Evolutionary conservation across 1,140 invertebrate genomes (phyloP).

Genomic region (Drosophila setifemur): DNA sequence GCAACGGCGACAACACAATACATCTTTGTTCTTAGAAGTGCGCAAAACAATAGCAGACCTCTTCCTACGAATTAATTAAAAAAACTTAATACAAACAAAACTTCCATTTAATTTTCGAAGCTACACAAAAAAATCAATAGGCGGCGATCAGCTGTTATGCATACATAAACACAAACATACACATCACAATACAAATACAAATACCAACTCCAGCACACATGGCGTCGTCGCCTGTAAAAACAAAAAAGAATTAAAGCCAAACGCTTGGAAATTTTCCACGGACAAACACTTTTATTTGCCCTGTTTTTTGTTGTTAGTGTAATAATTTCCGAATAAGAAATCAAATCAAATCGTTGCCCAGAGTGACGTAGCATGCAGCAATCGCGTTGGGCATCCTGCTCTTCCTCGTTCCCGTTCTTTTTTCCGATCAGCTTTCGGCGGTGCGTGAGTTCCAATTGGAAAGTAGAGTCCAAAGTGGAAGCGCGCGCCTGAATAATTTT

Average conservation of each 20-base stretch:
- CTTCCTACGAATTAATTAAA: too few relatives aligned
- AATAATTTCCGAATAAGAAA: constrained; percentile 25
- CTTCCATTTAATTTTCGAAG: too few relatives aligned
- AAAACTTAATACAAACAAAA: too few relatives aligned
- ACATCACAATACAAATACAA: neutral
- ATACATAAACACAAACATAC: constrained; percentile 15
- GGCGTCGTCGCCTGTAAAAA: constrained; percentile 23
- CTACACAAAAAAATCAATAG: constrained; percentile 65
- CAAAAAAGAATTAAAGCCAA: too few relatives aligned
- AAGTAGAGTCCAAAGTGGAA: constrained; percentile 57
- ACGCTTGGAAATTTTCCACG: constrained; percentile 65
- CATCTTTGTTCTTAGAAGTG: constrained; percentile 28
- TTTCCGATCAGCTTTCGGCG: constrained; percentile 41
- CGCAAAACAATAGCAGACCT: constrained; percentile 13
- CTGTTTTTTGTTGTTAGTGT: constrained; percentile 23
- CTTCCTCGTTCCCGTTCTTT: constrained; percentile 2
- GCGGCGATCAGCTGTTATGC: constrained; percentile 66
- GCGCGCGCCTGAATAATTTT: constrained; percentile 41
- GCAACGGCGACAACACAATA: constrained; percentile 12
- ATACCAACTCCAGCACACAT: neutral
- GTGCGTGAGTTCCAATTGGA: constrained; percentile 60
- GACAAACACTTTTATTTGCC: constrained; percentile 28
- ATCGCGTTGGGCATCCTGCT: constrained; percentile 8
- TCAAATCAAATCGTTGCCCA: constrained; percentile 7
- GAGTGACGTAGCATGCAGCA: constrained; percentile 28